Percentiles rank a stretch among this genome's conserved stretches.
phyloP scores from a whole-genome alignment of 2,888 invertebrate genomes.

The Allolobophora icterica region DNA sequence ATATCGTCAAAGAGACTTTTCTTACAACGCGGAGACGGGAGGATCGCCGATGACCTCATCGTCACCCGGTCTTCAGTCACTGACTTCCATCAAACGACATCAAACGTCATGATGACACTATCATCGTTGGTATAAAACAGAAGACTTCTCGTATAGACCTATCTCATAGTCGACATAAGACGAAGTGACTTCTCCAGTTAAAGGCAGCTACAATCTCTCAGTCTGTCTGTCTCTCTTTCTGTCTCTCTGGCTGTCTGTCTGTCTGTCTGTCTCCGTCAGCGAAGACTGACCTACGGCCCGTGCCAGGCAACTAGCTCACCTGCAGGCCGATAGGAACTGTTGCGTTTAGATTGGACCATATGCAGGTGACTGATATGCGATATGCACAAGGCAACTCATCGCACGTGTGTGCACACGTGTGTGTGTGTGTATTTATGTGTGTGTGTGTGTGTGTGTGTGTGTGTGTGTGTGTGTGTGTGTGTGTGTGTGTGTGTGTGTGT shows the following conservation, averaged over 20 bases:
- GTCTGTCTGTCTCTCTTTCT: neutral
- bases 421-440: neutral
- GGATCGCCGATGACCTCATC: neutral
- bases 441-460: neutral
- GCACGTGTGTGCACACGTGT: neutral
- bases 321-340: neutral
- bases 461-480: neutral
- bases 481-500: too few relatives aligned
- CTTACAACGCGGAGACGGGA: neutral
- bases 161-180: too few relatives aligned
- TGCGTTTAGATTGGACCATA: too few relatives aligned
- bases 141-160: too few relatives aligned
- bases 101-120: neutral
- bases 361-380: neutral
- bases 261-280: neutral
- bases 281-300: neutral
- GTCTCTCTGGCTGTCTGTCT: too few relatives aligned
- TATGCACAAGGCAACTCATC: constrained; percentile 5
- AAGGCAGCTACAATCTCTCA: neutral
- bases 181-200: neutral
- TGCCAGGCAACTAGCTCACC: constrained; percentile 8
- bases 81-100: constrained; percentile 17
- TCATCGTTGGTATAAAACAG: neutral
- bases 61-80: neutral
- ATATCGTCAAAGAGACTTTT: neutral